These are phyloP conservation scores for roundworm (Caenorhabditis elegans) DNA, from an alignment of 1,140 invertebrate species.

Conservation along the genomic window DNA sequence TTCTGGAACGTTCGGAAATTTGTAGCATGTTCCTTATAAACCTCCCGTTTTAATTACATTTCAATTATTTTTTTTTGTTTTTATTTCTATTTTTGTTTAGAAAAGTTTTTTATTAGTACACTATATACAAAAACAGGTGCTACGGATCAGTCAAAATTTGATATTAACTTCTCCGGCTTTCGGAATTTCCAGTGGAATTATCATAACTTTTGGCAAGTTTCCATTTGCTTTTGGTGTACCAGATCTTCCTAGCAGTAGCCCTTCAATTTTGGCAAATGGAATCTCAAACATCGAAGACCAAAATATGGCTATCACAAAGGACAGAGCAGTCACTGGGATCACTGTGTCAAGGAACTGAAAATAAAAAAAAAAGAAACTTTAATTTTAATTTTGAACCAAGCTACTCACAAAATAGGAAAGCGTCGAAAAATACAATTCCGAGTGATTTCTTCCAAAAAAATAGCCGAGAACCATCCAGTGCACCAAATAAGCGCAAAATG, in stretches of 20 bases:
- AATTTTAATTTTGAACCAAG: neutral
- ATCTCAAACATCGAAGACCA: neutral
- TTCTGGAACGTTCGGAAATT: no score
- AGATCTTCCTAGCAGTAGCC: neutral
- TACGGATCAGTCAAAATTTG: neutral
- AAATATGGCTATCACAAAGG: neutral
- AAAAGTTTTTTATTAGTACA: neutral
- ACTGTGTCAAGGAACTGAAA: slow-evolving; percentile 5
- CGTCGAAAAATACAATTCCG: neutral
- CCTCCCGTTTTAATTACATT: no score
- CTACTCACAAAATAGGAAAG: slow-evolving; percentile 27
- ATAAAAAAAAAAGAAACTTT: neutral
- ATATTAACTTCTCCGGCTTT: neutral
- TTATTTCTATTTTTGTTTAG: no score
- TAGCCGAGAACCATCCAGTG: neutral
- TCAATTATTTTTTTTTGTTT: no score
- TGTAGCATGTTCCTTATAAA: no score
- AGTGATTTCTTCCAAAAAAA: slow-evolving; percentile 2
- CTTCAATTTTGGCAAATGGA: neutral
- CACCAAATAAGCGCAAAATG: neutral
- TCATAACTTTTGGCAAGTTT: neutral
- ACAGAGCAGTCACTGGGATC: neutral
- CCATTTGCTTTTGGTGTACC: neutral
- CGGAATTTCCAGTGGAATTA: neutral
- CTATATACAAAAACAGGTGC: neutral